Evolutionary conservation across 1,140 invertebrate species (phyloP).

Genomic region (Tigriopus japonicus): DNA sequence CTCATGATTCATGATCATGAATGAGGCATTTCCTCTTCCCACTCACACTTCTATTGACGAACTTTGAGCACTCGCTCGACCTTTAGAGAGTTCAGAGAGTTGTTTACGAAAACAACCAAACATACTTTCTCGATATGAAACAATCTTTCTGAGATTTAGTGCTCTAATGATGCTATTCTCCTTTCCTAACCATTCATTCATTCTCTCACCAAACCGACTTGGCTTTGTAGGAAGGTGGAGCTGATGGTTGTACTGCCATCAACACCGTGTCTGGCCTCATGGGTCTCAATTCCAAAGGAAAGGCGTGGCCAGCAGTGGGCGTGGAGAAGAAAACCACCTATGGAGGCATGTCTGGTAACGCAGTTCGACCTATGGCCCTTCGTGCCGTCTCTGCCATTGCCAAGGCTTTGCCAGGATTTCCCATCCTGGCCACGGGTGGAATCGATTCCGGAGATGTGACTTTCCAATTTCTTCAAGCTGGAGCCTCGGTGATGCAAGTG

Average conservation of each 20-base stretch:
- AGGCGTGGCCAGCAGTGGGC: constrained; percentile 80
- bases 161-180: too few relatives aligned
- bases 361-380: constrained; percentile 76
- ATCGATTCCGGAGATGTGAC: constrained; percentile 88
- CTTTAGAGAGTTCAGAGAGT: too few relatives aligned
- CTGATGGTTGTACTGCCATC: constrained; percentile 85
- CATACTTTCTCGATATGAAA: too few relatives aligned
- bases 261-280: constrained; percentile 90
- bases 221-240: constrained; percentile 40
- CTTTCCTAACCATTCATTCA: too few relatives aligned
- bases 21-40: too few relatives aligned
- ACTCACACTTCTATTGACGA: too few relatives aligned
- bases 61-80: too few relatives aligned
- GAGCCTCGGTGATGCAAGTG: constrained; percentile 75
- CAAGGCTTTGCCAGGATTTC: constrained; percentile 59
- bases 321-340: constrained; percentile 65
- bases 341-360: constrained; percentile 89
- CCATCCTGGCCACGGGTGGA: constrained; percentile 84
- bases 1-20: too few relatives aligned
- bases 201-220: background rate
- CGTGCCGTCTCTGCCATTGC: constrained; percentile 70
- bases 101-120: too few relatives aligned
- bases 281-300: constrained; percentile 54
- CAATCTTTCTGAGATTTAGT: too few relatives aligned
- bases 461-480: constrained; percentile 76